Evolutionary conservation across 2,113 vertebrate species (phyloP), one percentile per base, ranked within the genome.

Genomic region (Hippocampus zosterae): DNA sequence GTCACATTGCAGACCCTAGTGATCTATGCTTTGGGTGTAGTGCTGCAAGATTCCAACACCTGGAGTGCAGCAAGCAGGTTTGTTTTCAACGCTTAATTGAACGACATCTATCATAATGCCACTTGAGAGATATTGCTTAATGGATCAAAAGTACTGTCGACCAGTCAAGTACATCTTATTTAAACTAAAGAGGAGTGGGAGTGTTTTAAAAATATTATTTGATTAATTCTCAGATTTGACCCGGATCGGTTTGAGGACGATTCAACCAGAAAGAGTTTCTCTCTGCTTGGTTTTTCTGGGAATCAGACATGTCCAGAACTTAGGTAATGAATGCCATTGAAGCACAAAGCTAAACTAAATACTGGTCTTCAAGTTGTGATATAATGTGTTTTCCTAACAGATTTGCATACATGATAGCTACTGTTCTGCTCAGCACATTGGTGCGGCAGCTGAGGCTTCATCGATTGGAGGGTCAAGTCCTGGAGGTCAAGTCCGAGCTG

Each of bases 11-110:
- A 99, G 97, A 95, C 95, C 12, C 90, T 99, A 75, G 94, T 99
- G 57, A 94, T 99, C 78, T 98, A 98, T 65, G 95, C 96, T 42
- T 91, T 98, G 66, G 96, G 97, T 70, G 96, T 99, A 18, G 93
- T 98, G 65, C 91, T 98, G 73, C 95, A 98, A 73, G 95, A 98
- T 69, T 88, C 90, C 5, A 90, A 93, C 69, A 94, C 93, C 6
- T 99, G 97, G 97, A 88, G 90, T 1, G 83, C 86, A 70, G 93
- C 96, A 0, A 94, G 95, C 89, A 97, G 92, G 97, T 98, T 5
- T 23, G n/a, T 55, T 15, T 55, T n/a, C 21, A 5, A 29, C 23
- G 19, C 61, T 63, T 21, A 63, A 21, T 40, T 21, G 33, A 37
- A 33, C 21, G 61, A 41, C 13, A 21, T 63, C 8, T 12, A 37